These are phyloP conservation scores for Halyomorpha halys DNA, from an alignment of 1,140 invertebrate species.

Conservation along the genomic window DNA sequence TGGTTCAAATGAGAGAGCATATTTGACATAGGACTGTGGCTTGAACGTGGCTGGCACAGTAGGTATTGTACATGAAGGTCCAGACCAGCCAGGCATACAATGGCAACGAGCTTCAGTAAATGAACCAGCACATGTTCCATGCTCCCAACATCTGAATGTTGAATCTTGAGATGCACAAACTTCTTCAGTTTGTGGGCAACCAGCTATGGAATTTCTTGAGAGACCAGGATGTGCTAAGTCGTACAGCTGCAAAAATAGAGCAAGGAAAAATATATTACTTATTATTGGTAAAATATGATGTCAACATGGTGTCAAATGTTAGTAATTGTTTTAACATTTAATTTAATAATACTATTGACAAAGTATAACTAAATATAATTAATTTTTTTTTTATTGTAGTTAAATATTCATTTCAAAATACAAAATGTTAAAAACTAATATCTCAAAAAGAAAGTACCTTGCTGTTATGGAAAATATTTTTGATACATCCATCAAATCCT, in stretches of 20 bases:
- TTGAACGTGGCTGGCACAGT: conserved; percentile 84
- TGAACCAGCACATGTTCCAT: conserved; percentile 86
- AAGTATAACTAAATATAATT: too few species aligned
- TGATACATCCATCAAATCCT: conserved; percentile 89
- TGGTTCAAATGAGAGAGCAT: conserved; percentile 86
- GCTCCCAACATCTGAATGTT: conserved; percentile 74
- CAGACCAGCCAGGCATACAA: conserved; percentile 85
- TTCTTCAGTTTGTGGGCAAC: conserved; percentile 83
- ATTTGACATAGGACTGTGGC: conserved; percentile 87
- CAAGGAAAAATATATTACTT: too few species aligned
- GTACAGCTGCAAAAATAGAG: conserved; percentile 50
- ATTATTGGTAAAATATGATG: too few species aligned
- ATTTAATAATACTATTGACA: too few species aligned
- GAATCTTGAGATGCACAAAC: conserved; percentile 71
- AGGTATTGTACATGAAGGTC: conserved; percentile 69
- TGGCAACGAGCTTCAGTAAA: conserved; percentile 79
- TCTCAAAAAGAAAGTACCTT: conserved; percentile 42
- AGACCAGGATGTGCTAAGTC: conserved; percentile 81
- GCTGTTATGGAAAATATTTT: conserved; percentile 91
- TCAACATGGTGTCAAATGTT: too few species aligned
- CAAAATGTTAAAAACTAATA: neutral
- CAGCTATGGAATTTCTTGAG: conserved; percentile 68
- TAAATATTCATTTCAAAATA: neutral
- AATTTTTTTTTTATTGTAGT: too few species aligned
- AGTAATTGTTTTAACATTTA: too few species aligned